Evolutionary conservation across 2,113 vertebrate species (phyloP), one percentile per base, ranked within the genome.

Genomic region (Vulpes lagopus): DNA sequence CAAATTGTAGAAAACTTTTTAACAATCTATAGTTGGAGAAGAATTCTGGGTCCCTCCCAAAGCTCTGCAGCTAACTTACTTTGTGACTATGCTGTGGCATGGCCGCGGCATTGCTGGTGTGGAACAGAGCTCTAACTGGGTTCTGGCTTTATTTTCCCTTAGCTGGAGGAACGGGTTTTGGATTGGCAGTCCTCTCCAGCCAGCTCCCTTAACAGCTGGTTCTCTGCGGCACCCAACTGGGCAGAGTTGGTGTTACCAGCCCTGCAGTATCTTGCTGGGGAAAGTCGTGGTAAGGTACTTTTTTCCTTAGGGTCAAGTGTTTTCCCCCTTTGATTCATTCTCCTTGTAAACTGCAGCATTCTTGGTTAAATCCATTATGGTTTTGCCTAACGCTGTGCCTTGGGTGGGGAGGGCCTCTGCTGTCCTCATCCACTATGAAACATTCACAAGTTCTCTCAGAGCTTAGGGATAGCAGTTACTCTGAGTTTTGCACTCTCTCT

Each of bases 111-210:
- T 86, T 83, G 51, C 82, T 43, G 5, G 4, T 16, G 1, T 64
- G 19, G 27, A 55, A 4, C 5, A 23, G 90, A 93, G 32, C 22
- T 0, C 23, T 93, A 5, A 97, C 57, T 12, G 8, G 25, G 25
- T 25, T 69, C 53, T 67, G 35, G 71, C 96, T 95, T 97, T 12
- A 2, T 43, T 94, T 10, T 95, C 51, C 74, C 93, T 82, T 97
- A 99, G 99, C 97, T 99, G 78, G 99, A 99, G 98, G 99, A 99
- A 93, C 99, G 99, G 89, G 99, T 99, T 86, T 99, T 99, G 3
- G 99, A 99, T 30, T 99, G 99, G 99, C 99, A 99, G 85, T 98
- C 98, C 0, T 99, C 99, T 94, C 99, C 99, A 49, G 99, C 99
- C 88, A 99, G 99, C 53, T 99, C 99, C 16, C 99, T 99, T 95